Conservation (phyloP, 2,113 vertebrate species). For the Hiodon tergisus region DNA sequence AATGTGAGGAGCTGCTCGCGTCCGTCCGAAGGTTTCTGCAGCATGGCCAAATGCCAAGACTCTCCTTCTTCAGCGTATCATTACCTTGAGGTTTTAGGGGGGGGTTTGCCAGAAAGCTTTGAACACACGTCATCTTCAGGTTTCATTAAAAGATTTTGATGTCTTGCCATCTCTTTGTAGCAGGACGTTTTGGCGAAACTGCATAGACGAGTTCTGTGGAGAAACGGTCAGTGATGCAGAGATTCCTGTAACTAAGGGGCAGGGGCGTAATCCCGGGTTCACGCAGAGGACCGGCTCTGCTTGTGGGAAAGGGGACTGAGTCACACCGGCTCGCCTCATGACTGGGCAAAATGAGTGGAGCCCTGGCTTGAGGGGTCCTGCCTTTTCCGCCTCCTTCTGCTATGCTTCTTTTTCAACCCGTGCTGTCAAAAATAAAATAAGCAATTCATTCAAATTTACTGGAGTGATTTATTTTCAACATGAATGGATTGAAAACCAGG, state of each 20-base stretch:
- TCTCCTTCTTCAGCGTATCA: too few species aligned
- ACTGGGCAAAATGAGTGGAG: not conserved
- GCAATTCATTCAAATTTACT: not conserved
- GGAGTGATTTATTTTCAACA: not conserved
- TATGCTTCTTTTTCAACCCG: not conserved
- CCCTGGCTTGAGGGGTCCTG: too few species aligned
- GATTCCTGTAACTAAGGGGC: slow-evolving; percentile 11
- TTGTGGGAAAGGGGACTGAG: not conserved
- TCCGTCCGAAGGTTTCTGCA: too few species aligned
- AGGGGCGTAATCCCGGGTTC: not conserved
- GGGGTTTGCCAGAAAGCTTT: too few species aligned
- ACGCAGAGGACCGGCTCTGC: not conserved
- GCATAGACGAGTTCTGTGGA: not conserved
- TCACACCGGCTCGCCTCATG: not conserved
- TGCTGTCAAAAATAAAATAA: not conserved
- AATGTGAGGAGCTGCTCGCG: too few species aligned
- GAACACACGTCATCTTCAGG: too few species aligned
- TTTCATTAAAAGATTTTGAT: not conserved
- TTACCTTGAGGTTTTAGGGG: too few species aligned
- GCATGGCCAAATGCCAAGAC: too few species aligned
- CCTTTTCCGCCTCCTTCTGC: too few species aligned
- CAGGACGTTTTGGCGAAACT: slow-evolving; percentile 6
- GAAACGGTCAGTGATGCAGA: slow-evolving; percentile 3
- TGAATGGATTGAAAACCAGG: not conserved
- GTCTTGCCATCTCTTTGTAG: not conserved